These are phyloP conservation scores for Triplophysa rosa DNA, from an alignment of 2,113 vertebrate species.

Conservation along the genomic window DNA sequence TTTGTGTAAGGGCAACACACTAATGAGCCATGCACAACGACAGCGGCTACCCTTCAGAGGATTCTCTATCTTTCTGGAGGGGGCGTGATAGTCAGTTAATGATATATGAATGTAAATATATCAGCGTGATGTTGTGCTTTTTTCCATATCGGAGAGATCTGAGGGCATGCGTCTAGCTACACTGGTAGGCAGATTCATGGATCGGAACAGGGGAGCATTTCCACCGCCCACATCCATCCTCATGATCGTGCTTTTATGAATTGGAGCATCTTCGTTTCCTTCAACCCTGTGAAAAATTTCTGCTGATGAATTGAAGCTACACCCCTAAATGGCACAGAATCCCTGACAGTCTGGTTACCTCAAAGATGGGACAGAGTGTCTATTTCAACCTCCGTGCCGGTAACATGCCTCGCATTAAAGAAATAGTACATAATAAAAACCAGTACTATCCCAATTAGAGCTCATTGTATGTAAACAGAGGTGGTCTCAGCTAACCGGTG, in stretches of 20 bases:
- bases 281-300: not conserved
- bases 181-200: constrained; percentile 5
- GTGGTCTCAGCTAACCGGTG: constrained; percentile 33
- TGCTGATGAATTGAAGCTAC: not conserved
- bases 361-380: constrained; percentile 7
- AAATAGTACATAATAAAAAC: constrained; percentile 37
- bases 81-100: constrained; percentile 39
- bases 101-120: constrained; percentile 48
- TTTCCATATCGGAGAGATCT: constrained; percentile 31
- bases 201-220: not conserved
- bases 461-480: constrained; percentile 50
- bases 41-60: constrained; percentile 46
- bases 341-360: not conserved
- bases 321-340: not conserved
- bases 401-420: constrained; percentile 30
- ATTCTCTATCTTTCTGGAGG: constrained; percentile 38
- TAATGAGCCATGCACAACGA: constrained; percentile 71
- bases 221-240: not conserved
- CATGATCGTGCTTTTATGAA: constrained; percentile 4
- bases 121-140: constrained; percentile 12
- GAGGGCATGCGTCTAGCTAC: not conserved
- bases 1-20: constrained; percentile 63
- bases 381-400: not conserved
- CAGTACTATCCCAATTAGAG: constrained; percentile 44
- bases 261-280: not conserved